Conservation (phyloP, 1,140 invertebrate genomes). For the Drosophila melanica region DNA sequence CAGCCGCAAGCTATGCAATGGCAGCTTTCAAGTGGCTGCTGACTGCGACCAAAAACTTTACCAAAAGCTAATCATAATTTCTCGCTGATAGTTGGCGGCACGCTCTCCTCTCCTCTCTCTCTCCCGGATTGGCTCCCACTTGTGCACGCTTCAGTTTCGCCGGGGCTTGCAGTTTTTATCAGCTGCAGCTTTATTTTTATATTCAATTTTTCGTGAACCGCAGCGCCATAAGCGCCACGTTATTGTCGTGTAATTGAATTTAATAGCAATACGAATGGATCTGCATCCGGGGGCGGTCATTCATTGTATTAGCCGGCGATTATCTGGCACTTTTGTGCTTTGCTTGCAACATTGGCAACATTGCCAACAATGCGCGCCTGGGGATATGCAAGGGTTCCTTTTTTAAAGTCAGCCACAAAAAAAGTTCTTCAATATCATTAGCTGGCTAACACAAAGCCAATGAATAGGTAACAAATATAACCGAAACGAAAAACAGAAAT, state of each 20-base stretch:
- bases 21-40: constrained; percentile 62
- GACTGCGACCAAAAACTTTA: constrained; percentile 74
- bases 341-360: constrained; percentile 58
- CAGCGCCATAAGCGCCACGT: constrained; percentile 72
- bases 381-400: constrained; percentile 23
- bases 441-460: neutral
- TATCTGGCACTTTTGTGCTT: constrained; percentile 70
- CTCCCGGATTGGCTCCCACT: neutral
- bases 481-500: neutral
- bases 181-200: constrained; percentile 73
- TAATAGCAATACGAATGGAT: constrained; percentile 69
- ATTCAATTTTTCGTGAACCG: constrained; percentile 74
- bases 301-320: constrained; percentile 73
- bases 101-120: constrained; percentile 11
- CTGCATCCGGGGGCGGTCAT: constrained; percentile 52
- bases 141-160: constrained; percentile 48
- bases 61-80: constrained; percentile 80
- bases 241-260: constrained; percentile 81
- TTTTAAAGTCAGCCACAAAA: constrained; percentile 13
- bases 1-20: constrained; percentile 57
- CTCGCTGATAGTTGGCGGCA: constrained; percentile 56
- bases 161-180: constrained; percentile 72
- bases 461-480: neutral
- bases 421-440: neutral
- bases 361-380: constrained; percentile 31